Evolutionary conservation across 2,797 vertebrate genomes (phyloP), one percentile per base, ranked within the genome.

Genomic region (Setipinna tenuifilis): DNA sequence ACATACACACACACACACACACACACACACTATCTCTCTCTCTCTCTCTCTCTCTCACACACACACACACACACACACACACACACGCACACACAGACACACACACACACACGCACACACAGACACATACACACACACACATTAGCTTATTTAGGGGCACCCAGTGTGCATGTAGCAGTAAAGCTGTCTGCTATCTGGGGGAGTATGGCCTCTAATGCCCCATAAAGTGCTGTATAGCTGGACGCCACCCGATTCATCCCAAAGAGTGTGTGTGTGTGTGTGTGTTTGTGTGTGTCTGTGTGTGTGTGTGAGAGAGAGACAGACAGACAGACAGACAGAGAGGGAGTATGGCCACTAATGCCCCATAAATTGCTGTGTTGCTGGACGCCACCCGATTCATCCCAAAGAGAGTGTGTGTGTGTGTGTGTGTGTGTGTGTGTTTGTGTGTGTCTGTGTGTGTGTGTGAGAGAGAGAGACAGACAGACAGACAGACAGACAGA

Each of bases 111-210:
- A 44, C 59, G 35, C 16, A 17, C 57, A 65, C 17, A 19, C 10
- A 83, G 21, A 83, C 16, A 83, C 54, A 46, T 48, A 58, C 59
- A 62, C 9, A 62, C 31, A 28, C 41, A 68, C 6, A 44, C 41
- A 41, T 31, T 61, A 89, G 88, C 91, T 89, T 91, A 90, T 92
- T 91, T 87, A 91, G 68, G 28, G 91, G 90, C n/a, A 86, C 71
- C 28, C 68, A 83, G 89, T 86, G 86, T 86, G 88, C 89, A 89
- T 62, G 23, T 21, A 58, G 46, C 58, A 62, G n/a, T 71, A 59
- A 31, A 3, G 0, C 6, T 59, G n/a, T 19, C 35, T 65, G 31
- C 61, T 46, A 54, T n/a, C 71, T 75, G 61, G 2, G 35, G 5
- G 35, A 2, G 35, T 41, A 5, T 5, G 5, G 35, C 35, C 46